Evolutionary conservation across 2,797 vertebrate species (phyloP).

Genomic region (Pangasius mekongensis): DNA sequence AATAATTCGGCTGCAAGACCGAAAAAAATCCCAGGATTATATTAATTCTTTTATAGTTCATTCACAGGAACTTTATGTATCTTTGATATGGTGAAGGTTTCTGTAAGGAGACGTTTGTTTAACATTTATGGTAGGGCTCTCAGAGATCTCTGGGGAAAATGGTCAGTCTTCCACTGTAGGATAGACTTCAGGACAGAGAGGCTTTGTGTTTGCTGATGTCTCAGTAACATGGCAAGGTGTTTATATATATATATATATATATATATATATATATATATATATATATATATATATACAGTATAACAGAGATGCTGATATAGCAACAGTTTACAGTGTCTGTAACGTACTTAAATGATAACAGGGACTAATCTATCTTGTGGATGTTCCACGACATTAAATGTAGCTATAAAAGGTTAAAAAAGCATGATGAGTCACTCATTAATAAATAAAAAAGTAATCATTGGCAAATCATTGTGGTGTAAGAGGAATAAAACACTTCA

Average conservation of each 20-base stretch:
- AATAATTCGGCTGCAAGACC: no score
- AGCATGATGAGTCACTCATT: neutral
- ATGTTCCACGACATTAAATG: neutral
- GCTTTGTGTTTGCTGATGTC: no score
- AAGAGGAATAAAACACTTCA: no score
- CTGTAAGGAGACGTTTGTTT: neutral
- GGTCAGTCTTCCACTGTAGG: neutral
- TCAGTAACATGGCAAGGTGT: no score
- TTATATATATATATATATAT: no score
- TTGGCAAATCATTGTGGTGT: no score
- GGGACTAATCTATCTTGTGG: neutral
- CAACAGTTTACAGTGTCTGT: neutral
- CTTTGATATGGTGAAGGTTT: neutral
- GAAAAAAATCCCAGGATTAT: no score
- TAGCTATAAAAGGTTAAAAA: neutral
- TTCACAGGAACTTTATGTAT: neutral
- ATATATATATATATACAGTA: no score
- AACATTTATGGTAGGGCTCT: neutral
- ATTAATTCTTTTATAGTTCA: neutral
- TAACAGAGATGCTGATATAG: no score
- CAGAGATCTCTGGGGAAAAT: neutral
- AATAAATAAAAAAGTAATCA: no score
- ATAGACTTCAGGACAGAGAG: no score
- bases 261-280: no score
- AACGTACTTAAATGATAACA: neutral